These are phyloP conservation scores for Gnathonemus echidnorhynchus DNA, from an alignment of 2,113 vertebrate species.

Conservation along the genomic window DNA sequence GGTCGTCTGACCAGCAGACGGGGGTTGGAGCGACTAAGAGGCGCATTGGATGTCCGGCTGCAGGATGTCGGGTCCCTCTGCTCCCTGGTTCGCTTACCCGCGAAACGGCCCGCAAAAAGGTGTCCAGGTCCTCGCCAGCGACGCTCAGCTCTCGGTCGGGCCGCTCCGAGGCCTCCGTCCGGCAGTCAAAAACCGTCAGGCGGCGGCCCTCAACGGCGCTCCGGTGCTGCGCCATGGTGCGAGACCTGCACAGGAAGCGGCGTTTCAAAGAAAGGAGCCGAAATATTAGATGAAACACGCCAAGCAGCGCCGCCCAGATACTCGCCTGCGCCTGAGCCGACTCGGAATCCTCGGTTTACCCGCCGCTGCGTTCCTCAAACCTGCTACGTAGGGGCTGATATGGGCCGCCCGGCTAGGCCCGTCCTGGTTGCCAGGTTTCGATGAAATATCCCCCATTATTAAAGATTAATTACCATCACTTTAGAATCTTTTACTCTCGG, in stretches of 20 bases:
- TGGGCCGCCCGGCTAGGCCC: not conserved
- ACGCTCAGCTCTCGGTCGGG: not conserved
- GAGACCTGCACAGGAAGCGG: not conserved
- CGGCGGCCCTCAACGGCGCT: not conserved
- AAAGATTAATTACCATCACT: not conserved
- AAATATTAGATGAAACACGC: not conserved
- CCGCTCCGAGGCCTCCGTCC: not conserved
- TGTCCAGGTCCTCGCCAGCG: not conserved
- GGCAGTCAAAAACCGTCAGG: not conserved
- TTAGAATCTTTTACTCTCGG: not conserved
- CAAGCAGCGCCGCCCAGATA: not conserved
- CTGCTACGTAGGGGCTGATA: not conserved
- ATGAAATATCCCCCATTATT: not conserved
- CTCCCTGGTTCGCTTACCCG: not conserved
- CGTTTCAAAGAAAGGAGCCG: not conserved
- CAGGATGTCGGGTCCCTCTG: not conserved
- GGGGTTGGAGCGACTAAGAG: not conserved
- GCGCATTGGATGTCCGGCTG: not conserved
- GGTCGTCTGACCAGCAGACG: not conserved
- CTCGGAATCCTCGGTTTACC: not conserved
- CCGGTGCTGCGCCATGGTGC: not conserved
- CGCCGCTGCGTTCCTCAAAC: not conserved
- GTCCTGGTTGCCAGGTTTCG: not conserved
- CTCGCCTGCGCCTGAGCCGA: not conserved
- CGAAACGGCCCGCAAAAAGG: not conserved